These are phyloP conservation scores for Pteria penguin DNA, from an alignment of 2,888 invertebrate genomes.

Conservation along the genomic window DNA sequence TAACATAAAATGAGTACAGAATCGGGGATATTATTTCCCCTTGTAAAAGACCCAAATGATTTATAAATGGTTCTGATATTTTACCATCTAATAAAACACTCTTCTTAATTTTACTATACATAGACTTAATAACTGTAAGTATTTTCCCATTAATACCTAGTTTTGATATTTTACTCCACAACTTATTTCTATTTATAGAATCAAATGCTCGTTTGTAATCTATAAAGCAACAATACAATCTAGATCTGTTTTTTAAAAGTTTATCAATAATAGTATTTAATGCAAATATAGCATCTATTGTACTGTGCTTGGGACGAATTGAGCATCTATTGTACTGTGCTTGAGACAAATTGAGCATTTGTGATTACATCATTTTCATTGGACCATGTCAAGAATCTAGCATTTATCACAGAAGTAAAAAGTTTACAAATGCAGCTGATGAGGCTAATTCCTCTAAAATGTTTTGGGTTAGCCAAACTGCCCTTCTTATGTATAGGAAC, in stretches of 20 bases:
- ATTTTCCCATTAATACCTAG: slow-evolving; percentile 38
- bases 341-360: slow-evolving; percentile 26
- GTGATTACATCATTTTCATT: slow-evolving; percentile 1
- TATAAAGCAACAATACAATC: slow-evolving; percentile 41
- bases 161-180: slow-evolving; percentile 43
- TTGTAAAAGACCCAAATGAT: slow-evolving; percentile 31
- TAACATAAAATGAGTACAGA: slow-evolving; percentile 30
- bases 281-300: slow-evolving; percentile 46
- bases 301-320: not conserved
- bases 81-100: slow-evolving; percentile 30
- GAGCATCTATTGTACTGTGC: slow-evolving; percentile 36
- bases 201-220: slow-evolving; percentile 44
- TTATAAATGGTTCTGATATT: slow-evolving; percentile 31
- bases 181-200: slow-evolving; percentile 30
- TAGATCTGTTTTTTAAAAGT: slow-evolving; percentile 10
- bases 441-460: slow-evolving; percentile 35
- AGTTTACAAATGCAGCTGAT: slow-evolving; percentile 27
- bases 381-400: slow-evolving; percentile 14
- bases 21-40: slow-evolving; percentile 32
- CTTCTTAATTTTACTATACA: slow-evolving; percentile 36
- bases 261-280: slow-evolving; percentile 35
- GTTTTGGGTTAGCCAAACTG: not conserved
- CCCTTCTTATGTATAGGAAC: slow-evolving; percentile 36
- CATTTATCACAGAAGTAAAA: slow-evolving; percentile 34
- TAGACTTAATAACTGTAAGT: slow-evolving; percentile 32